phyloP scores from a whole-genome alignment of 2,113 vertebrate genomes.

The Columbina picui region DNA sequence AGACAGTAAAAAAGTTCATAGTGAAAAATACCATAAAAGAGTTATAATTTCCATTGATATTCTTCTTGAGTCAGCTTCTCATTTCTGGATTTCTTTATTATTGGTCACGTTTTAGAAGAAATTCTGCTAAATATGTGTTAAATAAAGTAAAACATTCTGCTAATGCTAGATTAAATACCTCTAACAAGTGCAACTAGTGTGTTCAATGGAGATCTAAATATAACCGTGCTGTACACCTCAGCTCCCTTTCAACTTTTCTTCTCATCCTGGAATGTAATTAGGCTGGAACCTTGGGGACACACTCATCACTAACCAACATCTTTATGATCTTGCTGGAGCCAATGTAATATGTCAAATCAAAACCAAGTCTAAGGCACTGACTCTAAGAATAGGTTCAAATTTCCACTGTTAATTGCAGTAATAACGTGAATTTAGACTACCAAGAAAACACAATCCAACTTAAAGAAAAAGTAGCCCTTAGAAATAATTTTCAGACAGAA shows the following conservation, averaged over 20 bases:
- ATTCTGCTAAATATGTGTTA: not conserved
- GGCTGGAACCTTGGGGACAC: not conserved
- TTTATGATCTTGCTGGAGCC: not conserved
- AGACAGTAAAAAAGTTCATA: not conserved
- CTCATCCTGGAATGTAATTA: not conserved
- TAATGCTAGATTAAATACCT: not conserved
- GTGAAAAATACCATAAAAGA: not conserved
- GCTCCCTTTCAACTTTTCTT: not conserved
- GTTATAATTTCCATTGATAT: not conserved
- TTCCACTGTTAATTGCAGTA: not conserved
- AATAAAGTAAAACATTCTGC: not conserved
- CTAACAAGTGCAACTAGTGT: not conserved
- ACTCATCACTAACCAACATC: not conserved
- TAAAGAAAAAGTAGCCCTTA: not conserved
- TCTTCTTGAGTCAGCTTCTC: not conserved
- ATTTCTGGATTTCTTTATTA: not conserved
- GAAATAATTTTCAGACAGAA: not conserved
- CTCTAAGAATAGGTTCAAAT: not conserved
- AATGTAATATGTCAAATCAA: not conserved
- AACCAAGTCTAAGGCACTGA: not conserved
- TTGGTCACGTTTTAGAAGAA: not conserved
- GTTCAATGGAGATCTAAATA: not conserved
- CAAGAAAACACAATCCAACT: not conserved
- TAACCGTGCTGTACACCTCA: not conserved
- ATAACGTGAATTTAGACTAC: not conserved